Evolutionary conservation across 2,888 invertebrate species (phyloP), one percentile per base, ranked within the genome.

Genomic region (Epirrhoe alternata): DNA sequence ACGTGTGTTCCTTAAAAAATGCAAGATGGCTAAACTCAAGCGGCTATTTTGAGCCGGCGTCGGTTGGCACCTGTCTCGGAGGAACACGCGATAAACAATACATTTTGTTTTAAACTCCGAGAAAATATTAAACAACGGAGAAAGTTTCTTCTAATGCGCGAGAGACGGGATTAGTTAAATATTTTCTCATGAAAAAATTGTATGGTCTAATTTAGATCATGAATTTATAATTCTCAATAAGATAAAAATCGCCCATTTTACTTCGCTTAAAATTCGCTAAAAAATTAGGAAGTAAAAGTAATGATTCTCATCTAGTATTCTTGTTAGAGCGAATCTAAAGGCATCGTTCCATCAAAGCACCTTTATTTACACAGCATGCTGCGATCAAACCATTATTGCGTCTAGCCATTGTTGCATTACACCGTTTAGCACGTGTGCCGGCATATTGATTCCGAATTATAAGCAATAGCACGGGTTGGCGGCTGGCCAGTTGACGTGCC

Each of bases 401-500:
- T 68, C 67, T 68, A 64, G 67, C 63, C 67, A 51, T 51, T 62
- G 66, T 62, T 54, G 66, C 66, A 54, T 66, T 50, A 57, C 33
- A 38, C 57, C 50, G 67, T 63, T 63, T 63, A 63, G 67, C 67
- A 67, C 67, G 67, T 91, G 90, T 86, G 86, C 82, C 79, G 77
- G 88, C 90, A 89, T 92, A 92, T 91, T 91, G 92, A 90, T 92
- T 91, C 89, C 82, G 79, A 89, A 91, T 92, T 90, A 92, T 89
- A 90, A 91, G 89, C 92, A 90, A 91, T 88, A 90, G 84, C 86
- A 73, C 80, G 80, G 75, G 77, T 82, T 92, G 92, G 92, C 89
- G 71, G 54, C 47, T n/a, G 64, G 89, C 92, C 92, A 91, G 85
- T 74, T 75, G 74, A 75, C 85, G 83, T 82, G 88, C 85, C 87